Evolutionary conservation across 2,888 invertebrate species (phyloP).

Genomic region (Azorinus chamasolen): DNA sequence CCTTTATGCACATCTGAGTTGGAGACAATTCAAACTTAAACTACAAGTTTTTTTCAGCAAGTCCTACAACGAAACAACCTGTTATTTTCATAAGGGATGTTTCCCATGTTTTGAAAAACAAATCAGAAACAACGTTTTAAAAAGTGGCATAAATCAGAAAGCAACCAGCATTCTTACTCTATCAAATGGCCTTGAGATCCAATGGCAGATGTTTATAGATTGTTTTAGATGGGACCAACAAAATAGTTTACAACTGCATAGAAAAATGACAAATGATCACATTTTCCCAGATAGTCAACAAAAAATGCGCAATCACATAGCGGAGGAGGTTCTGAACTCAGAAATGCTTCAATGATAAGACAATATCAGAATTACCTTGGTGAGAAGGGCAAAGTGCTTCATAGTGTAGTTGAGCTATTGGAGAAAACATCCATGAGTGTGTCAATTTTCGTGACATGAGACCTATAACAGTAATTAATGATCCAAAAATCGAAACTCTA

Average conservation of each 20-base stretch:
- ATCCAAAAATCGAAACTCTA: slow-evolving; percentile 20
- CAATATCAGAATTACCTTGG: slow-evolving; percentile 24
- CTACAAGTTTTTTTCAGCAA: slow-evolving; percentile 10
- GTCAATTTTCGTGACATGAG: slow-evolving; percentile 25
- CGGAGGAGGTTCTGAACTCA: slow-evolving; percentile 54
- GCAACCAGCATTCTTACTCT: slow-evolving; percentile 27
- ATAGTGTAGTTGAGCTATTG: slow-evolving; percentile 32
- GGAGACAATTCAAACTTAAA: slow-evolving; percentile 6
- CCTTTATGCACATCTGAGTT: slow-evolving; percentile 37
- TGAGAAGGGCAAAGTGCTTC: slow-evolving; percentile 33
- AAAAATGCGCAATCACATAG: slow-evolving; percentile 62
- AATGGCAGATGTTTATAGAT: slow-evolving; percentile 58
- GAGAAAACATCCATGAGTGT: slow-evolving; percentile 28
- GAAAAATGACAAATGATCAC: slow-evolving; percentile 51
- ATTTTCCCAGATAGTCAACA: slow-evolving; percentile 34
- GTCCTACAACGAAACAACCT: slow-evolving; percentile 19
- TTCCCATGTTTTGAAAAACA: slow-evolving; percentile 59
- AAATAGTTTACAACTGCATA: slow-evolving; percentile 51
- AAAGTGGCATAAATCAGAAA: slow-evolving; percentile 40
- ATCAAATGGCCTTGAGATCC: slow-evolving; percentile 12
- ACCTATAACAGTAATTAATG: slow-evolving; percentile 24
- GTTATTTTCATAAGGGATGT: slow-evolving; percentile 44
- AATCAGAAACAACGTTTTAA: slow-evolving; percentile 55
- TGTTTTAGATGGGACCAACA: slow-evolving; percentile 55
- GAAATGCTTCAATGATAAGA: slow-evolving; percentile 54